These are phyloP conservation scores for Monomorium pharaonis DNA, from an alignment of 1,140 invertebrate genomes.

Conservation along the genomic window DNA sequence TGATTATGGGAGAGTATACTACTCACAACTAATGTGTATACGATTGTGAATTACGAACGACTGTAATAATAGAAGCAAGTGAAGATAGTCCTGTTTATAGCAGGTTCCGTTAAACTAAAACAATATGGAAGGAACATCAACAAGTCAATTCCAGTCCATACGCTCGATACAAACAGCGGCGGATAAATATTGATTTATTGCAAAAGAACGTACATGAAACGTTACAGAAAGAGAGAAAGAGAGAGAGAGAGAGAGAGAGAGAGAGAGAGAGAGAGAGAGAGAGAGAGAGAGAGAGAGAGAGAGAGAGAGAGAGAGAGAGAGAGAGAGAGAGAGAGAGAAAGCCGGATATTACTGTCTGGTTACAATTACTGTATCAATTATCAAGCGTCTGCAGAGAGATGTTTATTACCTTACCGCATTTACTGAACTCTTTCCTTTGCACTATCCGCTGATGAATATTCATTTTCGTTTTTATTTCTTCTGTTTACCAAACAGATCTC, in stretches of 20 bases:
- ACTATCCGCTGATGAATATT: neutral
- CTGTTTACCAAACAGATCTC: neutral
- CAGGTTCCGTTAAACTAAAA: constrained; percentile 9
- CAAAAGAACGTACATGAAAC: constrained; percentile 4
- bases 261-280: neutral
- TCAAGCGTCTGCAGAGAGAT: constrained; percentile 6
- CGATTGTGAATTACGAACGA: neutral
- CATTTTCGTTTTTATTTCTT: neutral
- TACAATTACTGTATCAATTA: constrained; percentile 25
- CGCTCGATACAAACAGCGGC: neutral
- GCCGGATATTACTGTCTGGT: neutral
- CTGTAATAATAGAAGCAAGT: neutral
- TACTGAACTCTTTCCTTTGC: neutral
- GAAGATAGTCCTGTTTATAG: neutral
- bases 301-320: neutral
- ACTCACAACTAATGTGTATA: neutral
- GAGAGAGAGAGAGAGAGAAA: neutral
- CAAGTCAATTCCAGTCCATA: neutral
- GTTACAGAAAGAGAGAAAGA: neutral
- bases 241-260: neutral
- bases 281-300: neutral
- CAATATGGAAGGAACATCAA: constrained; percentile 4
- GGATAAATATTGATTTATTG: constrained; percentile 48
- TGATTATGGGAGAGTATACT: neutral
- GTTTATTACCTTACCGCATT: constrained; percentile 13